A percentile compares a stretch with the other conserved stretches of the same genome.
Conservation (phyloP, 2,888 invertebrate species). For the Melanophora roralis region DNA sequence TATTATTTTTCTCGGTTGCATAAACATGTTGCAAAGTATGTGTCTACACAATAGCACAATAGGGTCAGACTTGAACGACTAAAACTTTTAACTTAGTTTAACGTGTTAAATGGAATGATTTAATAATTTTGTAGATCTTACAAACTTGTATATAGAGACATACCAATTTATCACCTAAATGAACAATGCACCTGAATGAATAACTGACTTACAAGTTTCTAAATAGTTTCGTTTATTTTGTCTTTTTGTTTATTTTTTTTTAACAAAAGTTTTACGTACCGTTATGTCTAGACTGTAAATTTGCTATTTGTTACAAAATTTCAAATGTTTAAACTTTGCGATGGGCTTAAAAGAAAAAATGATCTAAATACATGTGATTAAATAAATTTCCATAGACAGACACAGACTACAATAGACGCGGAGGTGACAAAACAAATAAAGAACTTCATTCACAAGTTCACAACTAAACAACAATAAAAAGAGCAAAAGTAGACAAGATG, state of each 20-base stretch:
- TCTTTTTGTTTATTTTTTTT: background rate
- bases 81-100: no score
- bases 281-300: conserved; percentile 67
- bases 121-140: no score
- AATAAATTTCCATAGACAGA: background rate
- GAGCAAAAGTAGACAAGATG: background rate
- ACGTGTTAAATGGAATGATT: no score
- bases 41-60: no score
- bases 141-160: no score
- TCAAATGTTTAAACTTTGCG: conserved; percentile 51
- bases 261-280: conserved; percentile 60
- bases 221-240: conserved; percentile 29
- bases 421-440: conserved; percentile 47
- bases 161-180: no score
- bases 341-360: conserved; percentile 53
- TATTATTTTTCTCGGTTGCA: no score
- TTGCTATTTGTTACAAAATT: conserved; percentile 61
- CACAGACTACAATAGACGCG: conserved; percentile 29
- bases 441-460: conserved; percentile 27
- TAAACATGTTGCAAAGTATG: no score
- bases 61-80: no score
- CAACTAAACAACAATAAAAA: background rate
- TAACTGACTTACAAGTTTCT: conserved; percentile 37
- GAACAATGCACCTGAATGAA: conserved; percentile 13
- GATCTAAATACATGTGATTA: conserved; percentile 1